These are phyloP conservation scores for Sminthurinus aureus DNA, from an alignment of 2,888 invertebrate species.

Conservation along the genomic window DNA sequence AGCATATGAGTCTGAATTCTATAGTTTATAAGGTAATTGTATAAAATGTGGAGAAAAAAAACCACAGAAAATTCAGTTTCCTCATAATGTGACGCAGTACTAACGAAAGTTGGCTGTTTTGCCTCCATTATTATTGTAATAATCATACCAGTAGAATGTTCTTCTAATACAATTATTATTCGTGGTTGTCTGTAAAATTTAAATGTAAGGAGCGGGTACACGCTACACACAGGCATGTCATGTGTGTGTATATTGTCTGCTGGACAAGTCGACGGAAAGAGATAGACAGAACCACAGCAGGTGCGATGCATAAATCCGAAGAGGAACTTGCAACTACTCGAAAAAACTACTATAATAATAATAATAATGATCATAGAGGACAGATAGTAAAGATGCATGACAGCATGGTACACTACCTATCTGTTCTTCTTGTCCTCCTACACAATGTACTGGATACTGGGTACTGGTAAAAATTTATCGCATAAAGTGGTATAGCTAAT, in stretches of 20 bases:
- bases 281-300: not conserved
- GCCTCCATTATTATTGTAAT: too few relatives aligned
- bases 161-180: too few relatives aligned
- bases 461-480: not conserved
- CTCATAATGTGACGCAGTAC: not conserved
- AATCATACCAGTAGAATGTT: too few relatives aligned
- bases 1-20: not conserved
- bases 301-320: slow-evolving; percentile 10
- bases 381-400: not conserved
- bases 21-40: not conserved
- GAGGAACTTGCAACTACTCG: not conserved
- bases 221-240: not conserved
- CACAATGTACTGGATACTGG: too few relatives aligned
- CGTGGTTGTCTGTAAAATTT: too few relatives aligned
- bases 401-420: not conserved
- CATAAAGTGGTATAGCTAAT: not conserved
- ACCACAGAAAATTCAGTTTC: not conserved
- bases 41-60: not conserved
- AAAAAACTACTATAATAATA: too few relatives aligned
- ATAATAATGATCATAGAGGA: not conserved
- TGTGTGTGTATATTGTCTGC: too few relatives aligned
- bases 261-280: not conserved
- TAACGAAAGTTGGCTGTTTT: too few relatives aligned
- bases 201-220: not conserved
- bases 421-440: not conserved